Percentiles rank a stretch among this genome's conserved stretches.
Conservation (phyloP, 2,888 invertebrate species). For the Acanthosepion esculentum region DNA sequence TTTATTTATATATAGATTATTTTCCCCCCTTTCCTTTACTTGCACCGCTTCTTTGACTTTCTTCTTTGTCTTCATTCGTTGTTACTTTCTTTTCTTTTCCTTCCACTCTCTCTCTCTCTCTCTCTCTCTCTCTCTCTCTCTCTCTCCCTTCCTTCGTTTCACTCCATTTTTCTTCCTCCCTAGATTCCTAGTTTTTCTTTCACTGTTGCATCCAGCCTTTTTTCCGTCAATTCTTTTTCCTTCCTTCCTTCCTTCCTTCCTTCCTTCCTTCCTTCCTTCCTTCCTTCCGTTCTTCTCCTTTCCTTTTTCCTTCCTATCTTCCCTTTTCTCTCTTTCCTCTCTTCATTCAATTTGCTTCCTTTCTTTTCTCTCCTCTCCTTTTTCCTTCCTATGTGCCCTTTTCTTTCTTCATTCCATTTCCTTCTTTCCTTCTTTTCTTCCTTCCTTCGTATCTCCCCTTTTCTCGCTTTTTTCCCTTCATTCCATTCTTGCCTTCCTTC, state of each 20-base stretch:
- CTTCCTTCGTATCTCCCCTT: too few species aligned
- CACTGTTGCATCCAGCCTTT: neutral
- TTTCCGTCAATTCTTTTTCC: neutral
- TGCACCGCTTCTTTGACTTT: neutral
- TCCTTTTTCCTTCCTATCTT: too few species aligned
- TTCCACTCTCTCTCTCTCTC: neutral
- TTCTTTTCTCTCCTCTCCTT: too few species aligned
- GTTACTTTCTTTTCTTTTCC: neutral
- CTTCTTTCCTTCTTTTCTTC: too few species aligned
- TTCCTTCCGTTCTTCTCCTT: neutral
- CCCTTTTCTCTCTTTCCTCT: too few species aligned
- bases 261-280: neutral
- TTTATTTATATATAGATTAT: neutral
- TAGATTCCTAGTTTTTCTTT: neutral
- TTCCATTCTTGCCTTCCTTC: too few species aligned
- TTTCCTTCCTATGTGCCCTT: too few species aligned
- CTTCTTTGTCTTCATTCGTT: neutral
- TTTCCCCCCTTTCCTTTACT: neutral
- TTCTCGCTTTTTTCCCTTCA: too few species aligned
- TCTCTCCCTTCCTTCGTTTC: neutral
- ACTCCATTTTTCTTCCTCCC: neutral
- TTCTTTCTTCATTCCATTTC: too few species aligned
- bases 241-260: neutral
- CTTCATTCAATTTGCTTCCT: too few species aligned
- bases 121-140: neutral